phyloP scores from a whole-genome alignment of 1,140 invertebrate genomes.

The Macrosteles quadrilineatus region DNA sequence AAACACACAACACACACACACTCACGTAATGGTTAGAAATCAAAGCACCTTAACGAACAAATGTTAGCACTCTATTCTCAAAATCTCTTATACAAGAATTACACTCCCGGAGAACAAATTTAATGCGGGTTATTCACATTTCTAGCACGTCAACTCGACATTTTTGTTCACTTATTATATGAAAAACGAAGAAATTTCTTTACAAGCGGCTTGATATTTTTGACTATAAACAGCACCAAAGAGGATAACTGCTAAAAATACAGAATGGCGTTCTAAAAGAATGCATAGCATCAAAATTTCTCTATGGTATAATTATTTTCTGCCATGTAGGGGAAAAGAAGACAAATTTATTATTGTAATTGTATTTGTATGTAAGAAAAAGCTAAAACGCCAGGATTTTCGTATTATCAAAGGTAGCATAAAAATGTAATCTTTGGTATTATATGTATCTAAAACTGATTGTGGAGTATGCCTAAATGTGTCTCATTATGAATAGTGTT shows the following conservation, averaged over 20 bases:
- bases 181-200: slow-evolving; percentile 34
- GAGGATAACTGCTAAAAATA: slow-evolving; percentile 27
- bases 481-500: too few species aligned
- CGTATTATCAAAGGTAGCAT: too few species aligned
- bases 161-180: slow-evolving; percentile 14
- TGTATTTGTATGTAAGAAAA: too few species aligned
- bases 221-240: slow-evolving; percentile 40
- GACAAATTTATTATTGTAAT: too few species aligned
- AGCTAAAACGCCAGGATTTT: too few species aligned
- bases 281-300: neutral
- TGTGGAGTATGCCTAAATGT: too few species aligned
- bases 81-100: neutral
- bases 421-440: too few species aligned
- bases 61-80: slow-evolving; percentile 16
- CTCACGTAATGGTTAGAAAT: slow-evolving; percentile 29
- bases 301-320: neutral
- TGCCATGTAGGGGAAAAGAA: too few species aligned
- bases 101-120: neutral
- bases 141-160: slow-evolving; percentile 2
- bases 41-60: neutral
- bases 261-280: neutral
- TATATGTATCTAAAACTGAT: too few species aligned
- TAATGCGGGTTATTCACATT: neutral
- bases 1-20: slow-evolving; percentile 30
- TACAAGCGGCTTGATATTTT: slow-evolving; percentile 39